A percentile compares a stretch with the other conserved stretches of the same genome.
These are phyloP conservation scores for Prorops nasuta DNA, from an alignment of 1,140 invertebrate species.

Conservation along the genomic window DNA sequence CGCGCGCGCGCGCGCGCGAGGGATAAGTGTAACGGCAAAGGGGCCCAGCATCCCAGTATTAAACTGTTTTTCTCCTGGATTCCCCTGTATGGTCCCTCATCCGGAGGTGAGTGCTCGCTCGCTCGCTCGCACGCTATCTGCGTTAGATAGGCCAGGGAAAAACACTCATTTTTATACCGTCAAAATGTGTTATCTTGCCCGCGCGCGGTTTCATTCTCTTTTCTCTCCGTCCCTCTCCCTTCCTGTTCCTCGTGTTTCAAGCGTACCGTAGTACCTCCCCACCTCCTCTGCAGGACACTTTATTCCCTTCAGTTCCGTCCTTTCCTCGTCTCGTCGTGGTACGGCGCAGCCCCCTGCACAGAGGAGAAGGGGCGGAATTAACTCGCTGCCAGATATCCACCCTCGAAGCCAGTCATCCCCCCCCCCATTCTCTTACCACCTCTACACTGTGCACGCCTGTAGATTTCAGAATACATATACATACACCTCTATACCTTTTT, in stretches of 20 bases:
- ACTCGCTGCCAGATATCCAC: slow-evolving; percentile 52
- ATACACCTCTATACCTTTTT: no score
- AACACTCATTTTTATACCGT: slow-evolving; percentile 55
- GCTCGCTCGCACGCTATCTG: slow-evolving; percentile 32
- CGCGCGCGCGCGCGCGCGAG: no score
- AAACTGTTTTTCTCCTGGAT: no score
- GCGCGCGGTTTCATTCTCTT: slow-evolving; percentile 25
- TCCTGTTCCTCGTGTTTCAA: slow-evolving; percentile 20
- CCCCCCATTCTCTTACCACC: slow-evolving; percentile 11
- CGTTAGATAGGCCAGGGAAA: slow-evolving; percentile 42
- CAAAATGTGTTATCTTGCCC: slow-evolving; percentile 50
- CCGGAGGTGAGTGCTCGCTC: no score
- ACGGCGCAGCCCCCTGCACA: not conserved
- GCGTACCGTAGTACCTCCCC: no score
- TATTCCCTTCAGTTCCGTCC: not conserved
- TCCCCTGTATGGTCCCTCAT: no score
- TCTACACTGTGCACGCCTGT: no score
- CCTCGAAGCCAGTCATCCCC: slow-evolving; percentile 24
- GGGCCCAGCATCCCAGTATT: no score
- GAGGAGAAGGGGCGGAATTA: slow-evolving; percentile 51
- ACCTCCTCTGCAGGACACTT: not conserved
- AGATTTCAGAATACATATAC: no score
- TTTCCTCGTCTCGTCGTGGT: not conserved
- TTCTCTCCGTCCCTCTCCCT: slow-evolving; percentile 23
- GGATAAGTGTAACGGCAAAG: no score